Evolutionary conservation across 1,140 invertebrate species (phyloP), one percentile per base, ranked within the genome.

Genomic region (Protaetia brevitarsis): DNA sequence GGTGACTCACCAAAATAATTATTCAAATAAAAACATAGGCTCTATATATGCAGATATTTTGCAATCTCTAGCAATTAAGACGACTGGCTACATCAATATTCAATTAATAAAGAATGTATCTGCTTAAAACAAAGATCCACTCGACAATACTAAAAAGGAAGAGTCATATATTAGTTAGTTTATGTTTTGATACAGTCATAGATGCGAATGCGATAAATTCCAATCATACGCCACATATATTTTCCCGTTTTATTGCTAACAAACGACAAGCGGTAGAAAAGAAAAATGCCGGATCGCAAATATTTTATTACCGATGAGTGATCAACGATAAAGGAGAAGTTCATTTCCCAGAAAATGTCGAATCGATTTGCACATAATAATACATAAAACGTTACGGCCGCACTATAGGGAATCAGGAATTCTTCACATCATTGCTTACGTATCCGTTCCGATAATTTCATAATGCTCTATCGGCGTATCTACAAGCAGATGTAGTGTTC

Each of bases 351-450:
- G 41, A 23, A 51, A 51, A 51, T 51, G 19, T 10, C n/a, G 41
- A 16, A 19, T 51, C 41, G 21, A 51, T 51, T 51, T 51, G 41
- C 41, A 51, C 41, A 51, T 51, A 51, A 23, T 51, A 51, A 51
- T 51, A 51, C 41, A 51, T 51, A 51, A 51, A 51, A 51, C 26
- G 41, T 51, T 51, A 51, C 41, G 21, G 41, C 41, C 26, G 21
- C 26, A 8, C 41, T 19, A 19, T 23, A 51, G 6, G n/a, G 41
- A 10, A 6, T 7, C 13, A 51, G 41, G 16, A 5, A 10, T 51
- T 23, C 19, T 51, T 51, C 41, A 13, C 34, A n/a, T n/a, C 5
- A 51, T 51, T 19, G 19, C 41, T 8, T 51, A 51, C 13, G 19
- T 19, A 51, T 19, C n/a, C n/a, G n/a, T n/a, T n/a, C n/a, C 13